These are phyloP conservation scores for Metopia argyrocephala DNA, from an alignment of 2,888 invertebrate species.

Conservation along the genomic window DNA sequence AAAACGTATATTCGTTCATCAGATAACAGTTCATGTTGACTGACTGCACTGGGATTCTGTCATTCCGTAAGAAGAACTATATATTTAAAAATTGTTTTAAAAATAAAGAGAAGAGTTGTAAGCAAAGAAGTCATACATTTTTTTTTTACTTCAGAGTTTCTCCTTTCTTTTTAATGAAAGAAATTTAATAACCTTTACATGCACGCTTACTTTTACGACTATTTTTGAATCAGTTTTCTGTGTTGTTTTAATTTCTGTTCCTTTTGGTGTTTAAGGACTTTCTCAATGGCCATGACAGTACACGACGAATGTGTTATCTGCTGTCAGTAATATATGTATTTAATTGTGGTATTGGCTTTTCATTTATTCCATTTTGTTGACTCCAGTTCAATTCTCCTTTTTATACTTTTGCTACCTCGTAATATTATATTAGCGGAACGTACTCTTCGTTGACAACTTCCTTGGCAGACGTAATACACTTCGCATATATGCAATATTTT, in stretches of 20 bases:
- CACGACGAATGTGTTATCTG: neutral
- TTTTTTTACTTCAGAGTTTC: slow-evolving; percentile 19
- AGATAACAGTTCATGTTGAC: neutral
- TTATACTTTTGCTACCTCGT: too few relatives aligned
- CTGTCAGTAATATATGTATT: neutral
- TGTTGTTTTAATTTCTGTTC: neutral
- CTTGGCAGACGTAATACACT: too few relatives aligned
- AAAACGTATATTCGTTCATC: neutral
- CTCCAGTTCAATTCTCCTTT: too few relatives aligned
- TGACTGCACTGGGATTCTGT: neutral
- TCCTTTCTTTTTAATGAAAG: neutral
- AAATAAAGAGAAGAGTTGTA: neutral
- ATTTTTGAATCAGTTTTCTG: neutral
- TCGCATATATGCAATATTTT: too few relatives aligned
- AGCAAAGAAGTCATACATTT: neutral
- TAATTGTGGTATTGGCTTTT: neutral
- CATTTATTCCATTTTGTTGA: neutral
- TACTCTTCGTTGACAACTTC: too few relatives aligned
- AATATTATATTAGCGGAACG: too few relatives aligned
- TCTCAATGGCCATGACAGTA: neutral
- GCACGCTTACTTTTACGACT: neutral
- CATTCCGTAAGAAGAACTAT: neutral
- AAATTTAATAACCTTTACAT: neutral
- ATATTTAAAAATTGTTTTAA: neutral
- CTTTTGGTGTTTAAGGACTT: too few relatives aligned